Conservation (phyloP, 2,797 vertebrate species). For the Cyprinodon diabolis region DNA sequence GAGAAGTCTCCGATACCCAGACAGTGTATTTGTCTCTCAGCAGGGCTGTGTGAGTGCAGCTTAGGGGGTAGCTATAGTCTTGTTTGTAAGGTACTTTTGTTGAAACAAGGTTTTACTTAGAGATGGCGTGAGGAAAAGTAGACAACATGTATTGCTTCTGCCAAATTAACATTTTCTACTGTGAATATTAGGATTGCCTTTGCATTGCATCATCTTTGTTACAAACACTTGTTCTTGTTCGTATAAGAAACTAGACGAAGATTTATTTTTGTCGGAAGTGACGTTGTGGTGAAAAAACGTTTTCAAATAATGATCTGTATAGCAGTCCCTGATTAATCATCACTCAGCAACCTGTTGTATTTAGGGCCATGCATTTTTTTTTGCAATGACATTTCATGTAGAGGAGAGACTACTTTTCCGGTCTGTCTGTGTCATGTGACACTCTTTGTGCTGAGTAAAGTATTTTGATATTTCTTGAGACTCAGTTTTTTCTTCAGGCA, state of each 20-base stretch:
- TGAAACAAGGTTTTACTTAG: slow-evolving; percentile 48
- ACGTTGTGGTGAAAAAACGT: no score
- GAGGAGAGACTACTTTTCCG: not conserved
- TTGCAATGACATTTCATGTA: not conserved
- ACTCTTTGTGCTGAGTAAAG: not conserved
- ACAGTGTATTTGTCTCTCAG: slow-evolving; percentile 37
- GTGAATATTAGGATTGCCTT: not conserved
- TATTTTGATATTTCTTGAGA: not conserved
- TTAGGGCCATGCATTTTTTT: not conserved
- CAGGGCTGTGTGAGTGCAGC: slow-evolving; percentile 11
- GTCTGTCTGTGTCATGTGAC: not conserved
- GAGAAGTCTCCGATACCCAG: slow-evolving; percentile 41
- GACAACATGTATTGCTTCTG: slow-evolving; percentile 5
- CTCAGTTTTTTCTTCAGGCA: not conserved
- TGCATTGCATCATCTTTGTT: not conserved
- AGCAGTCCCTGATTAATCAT: no score
- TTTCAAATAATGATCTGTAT: no score
- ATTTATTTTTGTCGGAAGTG: not conserved
- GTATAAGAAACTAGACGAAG: not conserved
- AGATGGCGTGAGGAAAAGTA: slow-evolving; percentile 8
- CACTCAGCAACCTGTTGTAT: not conserved
- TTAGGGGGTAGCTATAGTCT: slow-evolving; percentile 28
- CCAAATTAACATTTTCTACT: not conserved
- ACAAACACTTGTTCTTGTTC: not conserved
- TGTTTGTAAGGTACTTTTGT: slow-evolving; percentile 43